Evolutionary conservation across 2,888 invertebrate species (phyloP).

Genomic region (Caenorhabditis imperialis): DNA sequence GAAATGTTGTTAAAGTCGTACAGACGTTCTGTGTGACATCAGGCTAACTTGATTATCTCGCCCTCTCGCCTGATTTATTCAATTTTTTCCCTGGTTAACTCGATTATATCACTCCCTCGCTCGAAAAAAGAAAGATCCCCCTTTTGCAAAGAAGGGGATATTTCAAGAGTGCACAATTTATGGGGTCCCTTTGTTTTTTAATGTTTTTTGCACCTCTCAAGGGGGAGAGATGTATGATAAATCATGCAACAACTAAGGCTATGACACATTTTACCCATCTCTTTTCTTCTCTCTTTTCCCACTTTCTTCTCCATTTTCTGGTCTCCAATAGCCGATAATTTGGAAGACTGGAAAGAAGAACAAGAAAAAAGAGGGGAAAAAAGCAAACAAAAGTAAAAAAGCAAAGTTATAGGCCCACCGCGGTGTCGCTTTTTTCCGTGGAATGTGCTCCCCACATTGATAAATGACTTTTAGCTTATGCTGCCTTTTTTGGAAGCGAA

Average conservation of each 20-base stretch:
- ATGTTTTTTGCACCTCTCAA: constrained; percentile 17
- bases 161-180: constrained; percentile 40
- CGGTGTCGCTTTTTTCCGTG: no score
- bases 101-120: constrained; percentile 10
- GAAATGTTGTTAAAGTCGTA: constrained; percentile 33
- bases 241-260: constrained; percentile 45
- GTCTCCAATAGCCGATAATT: no score
- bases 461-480: constrained; percentile 53
- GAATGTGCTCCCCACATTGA: constrained; percentile 52
- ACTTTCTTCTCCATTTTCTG: no score
- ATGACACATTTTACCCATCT: constrained; percentile 11
- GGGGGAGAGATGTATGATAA: constrained; percentile 33
- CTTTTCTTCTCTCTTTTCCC: no score
- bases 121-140: constrained; percentile 19
- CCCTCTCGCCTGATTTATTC: background rate
- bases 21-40: constrained; percentile 42
- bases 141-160: constrained; percentile 7
- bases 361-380: no score
- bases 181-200: constrained; percentile 25
- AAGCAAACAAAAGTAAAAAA: no score
- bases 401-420: no score
- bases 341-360: no score
- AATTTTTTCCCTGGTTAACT: constrained; percentile 13
- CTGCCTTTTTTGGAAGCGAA: constrained; percentile 18
- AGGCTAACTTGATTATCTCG: constrained; percentile 20